Evolutionary conservation across 2,888 invertebrate species (phyloP), one percentile per base, ranked within the genome.

Genomic region (Synergus umbraculus): DNA sequence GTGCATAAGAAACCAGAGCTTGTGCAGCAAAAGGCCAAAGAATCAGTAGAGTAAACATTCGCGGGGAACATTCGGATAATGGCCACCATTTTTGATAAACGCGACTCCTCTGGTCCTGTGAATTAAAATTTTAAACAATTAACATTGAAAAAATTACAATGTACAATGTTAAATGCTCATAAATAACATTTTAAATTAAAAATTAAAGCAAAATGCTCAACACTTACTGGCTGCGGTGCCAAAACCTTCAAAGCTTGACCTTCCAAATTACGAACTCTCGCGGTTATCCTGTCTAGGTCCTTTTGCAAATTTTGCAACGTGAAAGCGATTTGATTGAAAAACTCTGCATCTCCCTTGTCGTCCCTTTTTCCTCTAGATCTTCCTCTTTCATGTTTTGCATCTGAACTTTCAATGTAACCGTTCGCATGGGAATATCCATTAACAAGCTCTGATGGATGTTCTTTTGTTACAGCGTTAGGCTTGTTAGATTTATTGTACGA

Each of bases 11-110:
- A 79, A 91, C 79, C 13, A 90, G 76, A 66, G 87, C 85, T 65
- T 91, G 91, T 22, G 94, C 95, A 69, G 95, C 83, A 88, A 96
- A 93, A 7, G 96, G 96, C 96, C 96, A 96, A 79, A 94, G 83
- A 41, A 95, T 87, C 84, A 96, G 90, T 82, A 96, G 92, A 76
- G 93, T 88, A 76, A 96, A 91, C 0, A 95, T 85, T 78, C 88
- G 84, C 13, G 90, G 90, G 8, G 90, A 88, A 81, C 90, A 91
- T 77, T 89, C 91, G 49, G 86, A 77, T 29, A 90, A 84, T 73
- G 91, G 91, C 91, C 90, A 91, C 91, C 91, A 91, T 81, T 86
- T 87, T 18, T 88, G 86, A 77, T 85, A 82, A 41, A 73, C 78
- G 63, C 83, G 82, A 67, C 81, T 84, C 44, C 69, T 78, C 76